phyloP scores from a whole-genome alignment of 1,140 invertebrate species.

The Ylistrum balloti region DNA sequence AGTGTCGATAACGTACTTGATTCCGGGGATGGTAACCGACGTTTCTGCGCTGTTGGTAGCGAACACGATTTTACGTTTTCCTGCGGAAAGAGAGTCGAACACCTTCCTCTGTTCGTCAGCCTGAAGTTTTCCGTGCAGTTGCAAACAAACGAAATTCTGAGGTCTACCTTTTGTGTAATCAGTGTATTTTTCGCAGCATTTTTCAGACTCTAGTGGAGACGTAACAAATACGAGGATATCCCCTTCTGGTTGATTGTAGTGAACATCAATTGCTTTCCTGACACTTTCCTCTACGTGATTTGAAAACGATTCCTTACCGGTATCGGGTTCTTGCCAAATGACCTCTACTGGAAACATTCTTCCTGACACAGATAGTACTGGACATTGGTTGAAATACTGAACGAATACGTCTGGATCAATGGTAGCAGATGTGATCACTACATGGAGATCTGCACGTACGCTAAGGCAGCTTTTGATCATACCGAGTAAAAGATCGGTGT shows the following conservation, averaged over 20 bases:
- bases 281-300: slow-evolving; percentile 98
- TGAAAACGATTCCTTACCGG: slow-evolving; percentile 88
- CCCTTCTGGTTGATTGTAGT: slow-evolving; percentile 93
- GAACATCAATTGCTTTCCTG: slow-evolving; percentile 97
- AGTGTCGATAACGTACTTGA: slow-evolving; percentile 80
- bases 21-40: slow-evolving; percentile 80
- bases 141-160: slow-evolving; percentile 81
- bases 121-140: slow-evolving; percentile 97
- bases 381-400: slow-evolving; percentile 91
- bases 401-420: slow-evolving; percentile 84
- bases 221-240: slow-evolving; percentile 99
- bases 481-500: slow-evolving; percentile 95
- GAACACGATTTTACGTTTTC: slow-evolving; percentile 79
- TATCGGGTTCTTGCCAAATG: slow-evolving; percentile 92
- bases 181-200: slow-evolving; percentile 68
- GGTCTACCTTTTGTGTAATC: slow-evolving; percentile 43
- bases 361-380: slow-evolving; percentile 97
- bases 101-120: slow-evolving; percentile 94
- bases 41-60: slow-evolving; percentile 82
- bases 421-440: slow-evolving; percentile 81
- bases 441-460: slow-evolving; percentile 71
- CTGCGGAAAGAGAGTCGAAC: slow-evolving; percentile 66
- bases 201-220: slow-evolving; percentile 77
- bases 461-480: slow-evolving; percentile 86
- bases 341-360: slow-evolving; percentile 93